Base-by-base conservation (phyloP, 53 echinoderm and acorn worm genomes). In the Luidia sarsii region DNA sequence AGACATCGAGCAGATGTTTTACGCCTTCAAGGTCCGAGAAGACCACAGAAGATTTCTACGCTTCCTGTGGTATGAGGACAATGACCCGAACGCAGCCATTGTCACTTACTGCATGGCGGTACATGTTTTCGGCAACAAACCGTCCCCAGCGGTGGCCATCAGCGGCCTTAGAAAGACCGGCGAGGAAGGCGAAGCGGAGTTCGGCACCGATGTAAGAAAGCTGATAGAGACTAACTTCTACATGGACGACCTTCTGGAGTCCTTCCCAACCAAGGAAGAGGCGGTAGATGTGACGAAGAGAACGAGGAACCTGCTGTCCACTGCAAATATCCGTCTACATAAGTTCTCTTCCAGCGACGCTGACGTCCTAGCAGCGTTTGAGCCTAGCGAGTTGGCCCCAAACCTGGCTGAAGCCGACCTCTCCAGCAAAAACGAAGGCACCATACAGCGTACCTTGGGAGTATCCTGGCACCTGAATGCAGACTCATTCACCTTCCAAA, bases 321-420 rank as follows among this genome's bases (percentile, higher is more conserved):
- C 45, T 48, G 63, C 80, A 24, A 79, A 79, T 23, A 79, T 71
- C 7, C 51, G 53, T 18, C 22, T 71, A 35, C 72, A 71, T 24
- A 71, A 71, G 52, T 71, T 71, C 48, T 10, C 80, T n/a, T 79
- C 51, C 51, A 51, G 51, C 21, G 15, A 51, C 21, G 51, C 51
- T 51, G 51, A 15, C 21, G 51, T 51, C 51, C 51, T 51, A 21
- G 51, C 51, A 51, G 51, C 51, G 21, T 51, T 51, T 51, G 51
- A 51, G 51, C 51, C 51, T 51, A 51, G 51, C 51, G 6, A 51
- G 51, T 15, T 8, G 51, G 68, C 68, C 9, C 68, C 68, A 68
- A 68, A 86, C 60, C 50, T 86, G 23, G 69, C 67, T 37, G 79
- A 79, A 79, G 79, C 86, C 37, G 80, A 86, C 67, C 65, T 85